Base-by-base conservation (phyloP, 2,888 invertebrate species). In the Tipula helvola region DNA sequence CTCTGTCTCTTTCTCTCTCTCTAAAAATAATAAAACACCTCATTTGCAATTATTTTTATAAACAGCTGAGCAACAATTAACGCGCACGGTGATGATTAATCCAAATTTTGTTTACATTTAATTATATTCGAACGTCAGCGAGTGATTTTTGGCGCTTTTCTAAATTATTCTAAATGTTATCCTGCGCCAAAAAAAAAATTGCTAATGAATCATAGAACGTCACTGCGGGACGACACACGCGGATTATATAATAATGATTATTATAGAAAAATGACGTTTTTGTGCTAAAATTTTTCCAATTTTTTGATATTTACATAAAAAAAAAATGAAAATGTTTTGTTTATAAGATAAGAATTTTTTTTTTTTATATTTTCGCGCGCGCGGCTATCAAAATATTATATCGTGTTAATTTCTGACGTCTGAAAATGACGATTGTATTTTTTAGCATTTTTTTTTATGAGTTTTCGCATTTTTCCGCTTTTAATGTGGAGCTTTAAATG, bases 81-180 rank as follows among this genome's bases (percentile, higher is more conserved):
- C 13, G 28, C 13, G 71, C 52, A n/a, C n/a, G n/a, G n/a, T n/a
- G 18, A 71, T 71, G 71, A 71, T 71, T 71, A 71, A 71, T 71
- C 71, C 71, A 71, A 71, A 71, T 71, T 71, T 71, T 71, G 71
- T 71, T 71, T 71, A 71, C 71, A 71, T 71, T 71, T 71, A n/a
- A n/a, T n/a, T n/a, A n/a, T n/a, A n/a, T n/a, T n/a, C 28, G 71
- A 10, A 71, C 71, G 71, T 71, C 71, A 71, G 28, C 71, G 28
- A 16, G 16, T 16, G 4, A 7, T 28, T 71, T 71, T 71, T 71
- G 71, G 71, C 71, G 71, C 71, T 71, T 71, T 71, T 71, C 71
- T 71, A 18, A 71, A 71, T 12, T 28, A 71, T 71, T 28, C 52
- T 39, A 39, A 39, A 39, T 4, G 3, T 8, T 16, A n/a, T 16